Conservation (phyloP, 2,797 vertebrate species). For the Glossophaga mutica region DNA sequence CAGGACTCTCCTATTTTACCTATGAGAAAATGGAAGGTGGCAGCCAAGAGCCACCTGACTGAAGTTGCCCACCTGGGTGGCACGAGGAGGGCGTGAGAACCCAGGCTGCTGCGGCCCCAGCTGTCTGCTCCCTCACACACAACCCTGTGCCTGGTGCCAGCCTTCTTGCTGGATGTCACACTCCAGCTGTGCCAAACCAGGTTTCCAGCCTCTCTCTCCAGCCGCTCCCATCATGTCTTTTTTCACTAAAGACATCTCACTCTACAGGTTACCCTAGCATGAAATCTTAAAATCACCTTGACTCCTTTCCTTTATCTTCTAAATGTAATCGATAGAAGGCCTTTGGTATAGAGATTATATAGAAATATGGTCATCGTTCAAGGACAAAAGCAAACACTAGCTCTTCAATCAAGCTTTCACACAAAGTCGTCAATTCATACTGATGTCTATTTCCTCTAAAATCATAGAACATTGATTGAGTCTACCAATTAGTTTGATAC, state of each 20-base stretch:
- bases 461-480: not conserved
- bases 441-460: slow-evolving; percentile 39
- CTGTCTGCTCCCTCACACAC: not conserved
- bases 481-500: slow-evolving; percentile 27
- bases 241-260: not conserved
- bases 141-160: not conserved
- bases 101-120: not conserved
- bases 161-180: not conserved
- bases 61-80: not conserved
- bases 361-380: slow-evolving; percentile 10
- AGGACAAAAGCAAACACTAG: slow-evolving; percentile 28
- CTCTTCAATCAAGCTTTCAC: slow-evolving; percentile 25
- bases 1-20: not conserved
- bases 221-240: not conserved
- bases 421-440: slow-evolving; percentile 24
- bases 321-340: slow-evolving; percentile 8
- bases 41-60: not conserved
- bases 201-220: not conserved
- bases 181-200: not conserved
- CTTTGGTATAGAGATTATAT: not conserved
- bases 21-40: not conserved
- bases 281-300: not conserved
- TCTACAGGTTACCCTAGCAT: not conserved
- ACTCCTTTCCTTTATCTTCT: not conserved
- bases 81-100: not conserved